A percentile compares a stretch with the other conserved stretches of the same genome.
These are phyloP conservation scores for Pipra filicauda DNA, from an alignment of 2,113 vertebrate species.

Conservation along the genomic window DNA sequence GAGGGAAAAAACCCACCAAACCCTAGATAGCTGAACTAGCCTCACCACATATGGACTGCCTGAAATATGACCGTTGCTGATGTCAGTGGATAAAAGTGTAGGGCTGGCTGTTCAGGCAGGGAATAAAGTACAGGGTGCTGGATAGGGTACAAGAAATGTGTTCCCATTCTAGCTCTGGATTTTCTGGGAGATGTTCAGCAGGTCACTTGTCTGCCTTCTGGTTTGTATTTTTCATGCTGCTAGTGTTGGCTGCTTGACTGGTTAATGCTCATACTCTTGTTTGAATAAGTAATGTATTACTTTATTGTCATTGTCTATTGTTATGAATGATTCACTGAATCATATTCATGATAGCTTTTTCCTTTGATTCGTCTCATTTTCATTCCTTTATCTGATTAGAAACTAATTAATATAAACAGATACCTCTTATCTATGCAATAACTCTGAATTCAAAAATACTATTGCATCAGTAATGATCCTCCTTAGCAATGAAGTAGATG, in stretches of 20 bases:
- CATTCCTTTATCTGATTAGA: not conserved
- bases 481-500: not conserved
- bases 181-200: not conserved
- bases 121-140: not conserved
- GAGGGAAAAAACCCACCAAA: not conserved
- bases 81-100: not conserved
- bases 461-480: not conserved
- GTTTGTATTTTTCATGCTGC: not conserved
- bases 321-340: not conserved
- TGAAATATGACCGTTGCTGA: not conserved
- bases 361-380: not conserved
- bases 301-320: not conserved
- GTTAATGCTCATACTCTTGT: not conserved
- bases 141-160: not conserved
- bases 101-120: not conserved
- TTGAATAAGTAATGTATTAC: not conserved
- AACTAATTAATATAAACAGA: constrained; percentile 7
- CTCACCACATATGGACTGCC: not conserved
- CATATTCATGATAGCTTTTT: not conserved
- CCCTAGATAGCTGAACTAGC: not conserved
- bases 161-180: not conserved
- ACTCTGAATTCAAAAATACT: constrained; percentile 9
- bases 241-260: not conserved
- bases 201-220: not conserved
- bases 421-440: not conserved